These are phyloP conservation scores for Nomada fabriciana DNA, from an alignment of 2,888 invertebrate species.

Conservation along the genomic window DNA sequence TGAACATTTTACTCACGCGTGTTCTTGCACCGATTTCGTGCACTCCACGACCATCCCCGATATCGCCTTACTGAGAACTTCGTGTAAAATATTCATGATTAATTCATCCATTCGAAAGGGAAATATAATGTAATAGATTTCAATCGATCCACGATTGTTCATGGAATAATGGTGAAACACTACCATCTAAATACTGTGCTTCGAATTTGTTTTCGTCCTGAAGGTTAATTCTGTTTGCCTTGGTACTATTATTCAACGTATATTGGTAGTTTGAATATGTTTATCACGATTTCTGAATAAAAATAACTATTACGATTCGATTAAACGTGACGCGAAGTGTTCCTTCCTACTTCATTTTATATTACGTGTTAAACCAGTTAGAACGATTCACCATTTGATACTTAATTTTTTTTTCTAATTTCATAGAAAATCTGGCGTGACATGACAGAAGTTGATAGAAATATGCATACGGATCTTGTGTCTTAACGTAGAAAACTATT, in stretches of 20 bases:
- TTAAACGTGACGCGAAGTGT: too few species aligned
- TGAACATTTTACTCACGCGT: conserved; percentile 9
- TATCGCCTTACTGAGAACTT: neutral
- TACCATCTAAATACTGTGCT: neutral
- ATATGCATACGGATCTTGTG: neutral
- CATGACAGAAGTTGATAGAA: too few species aligned
- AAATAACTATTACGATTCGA: neutral
- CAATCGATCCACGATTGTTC: neutral
- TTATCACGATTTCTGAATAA: neutral
- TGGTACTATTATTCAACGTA: neutral
- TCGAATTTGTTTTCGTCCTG: conserved; percentile 25
- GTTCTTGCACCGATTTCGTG: neutral
- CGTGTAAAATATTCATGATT: neutral
- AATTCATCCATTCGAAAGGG: conserved; percentile 22
- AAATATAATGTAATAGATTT: neutral
- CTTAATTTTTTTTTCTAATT: too few species aligned
- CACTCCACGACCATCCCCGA: neutral
- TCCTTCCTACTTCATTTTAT: too few species aligned
- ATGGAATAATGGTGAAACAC: neutral
- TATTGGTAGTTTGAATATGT: neutral
- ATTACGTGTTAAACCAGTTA: too few species aligned
- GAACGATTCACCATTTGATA: too few species aligned
- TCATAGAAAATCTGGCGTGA: too few species aligned
- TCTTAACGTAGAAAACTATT: neutral
- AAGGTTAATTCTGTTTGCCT: conserved; percentile 42